Evolutionary conservation across 64 coral and sea anemone genomes (phyloP), one percentile per base, ranked within the genome.

Genomic region (Pachyseris speciosa): DNA sequence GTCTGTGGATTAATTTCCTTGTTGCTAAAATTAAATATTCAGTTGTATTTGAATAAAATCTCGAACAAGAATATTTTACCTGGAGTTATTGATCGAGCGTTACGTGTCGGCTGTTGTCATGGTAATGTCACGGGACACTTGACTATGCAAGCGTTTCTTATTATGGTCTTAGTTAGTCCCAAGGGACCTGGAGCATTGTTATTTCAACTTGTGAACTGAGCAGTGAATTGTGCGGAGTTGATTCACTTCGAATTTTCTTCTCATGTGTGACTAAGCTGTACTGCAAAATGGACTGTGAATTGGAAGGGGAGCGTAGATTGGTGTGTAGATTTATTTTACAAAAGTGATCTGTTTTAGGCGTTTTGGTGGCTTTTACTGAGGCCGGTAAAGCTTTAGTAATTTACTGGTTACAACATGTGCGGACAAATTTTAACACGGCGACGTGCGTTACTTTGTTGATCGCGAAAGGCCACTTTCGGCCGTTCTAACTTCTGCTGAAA

Each of bases 321-420:
- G 77, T 81, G 77, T 81, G 77, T 81, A 81, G 77, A 61, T 28
- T 61, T 81, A 63, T 81, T 81, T 63, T 40, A 34, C 77, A 81
- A 61, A 60, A 51, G 11, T 81, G 50, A 59, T 81, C 17, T 81
- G 19, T 8, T 61, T 58, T 39, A 61, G n/a, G n/a, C 19, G 60
- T 81, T 71, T 39, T 37, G 53, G 49, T 61, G 51, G 29, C 13
- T 39, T 41, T 81, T 61, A 24, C 63, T 55, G 77, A 53, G 52
- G n/a, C 20, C 29, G 33, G 70, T 81, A 81, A 40, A 61, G 34
- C 5, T 61, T 25, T 44, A 77, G 9, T 57, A 81, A 61, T 81
- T 63, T 63, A 37, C 52, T 61, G 32, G 77, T 81, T 37, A 81
- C 51, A 81, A 81, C 77, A 52, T 61, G 77, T 61, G 31, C 32